Percentiles rank a stretch among this genome's conserved stretches.
Conservation (phyloP, 2,113 vertebrate genomes). For the Zosterops pallidus region DNA sequence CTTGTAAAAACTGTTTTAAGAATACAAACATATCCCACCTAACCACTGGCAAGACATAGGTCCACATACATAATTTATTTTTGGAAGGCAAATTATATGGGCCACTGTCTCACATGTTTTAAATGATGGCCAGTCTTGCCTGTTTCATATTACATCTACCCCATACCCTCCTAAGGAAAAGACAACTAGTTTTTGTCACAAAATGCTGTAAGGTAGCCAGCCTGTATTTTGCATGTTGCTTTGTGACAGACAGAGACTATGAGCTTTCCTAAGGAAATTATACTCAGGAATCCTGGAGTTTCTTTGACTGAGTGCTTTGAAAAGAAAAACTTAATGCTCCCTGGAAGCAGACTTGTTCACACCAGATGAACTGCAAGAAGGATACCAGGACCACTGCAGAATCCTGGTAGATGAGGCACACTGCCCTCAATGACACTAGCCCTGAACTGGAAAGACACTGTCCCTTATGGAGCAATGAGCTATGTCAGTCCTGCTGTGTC, state of each 20-base stretch:
- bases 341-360: neutral
- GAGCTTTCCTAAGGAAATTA: neutral
- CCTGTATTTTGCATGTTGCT: neutral
- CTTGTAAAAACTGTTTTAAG: neutral
- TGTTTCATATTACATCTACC: neutral
- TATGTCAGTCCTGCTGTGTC: neutral
- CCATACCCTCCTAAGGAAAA: neutral
- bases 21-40: neutral
- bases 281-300: neutral
- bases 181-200: neutral
- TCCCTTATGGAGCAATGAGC: neutral
- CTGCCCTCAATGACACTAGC: neutral
- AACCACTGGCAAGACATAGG: neutral
- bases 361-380: neutral
- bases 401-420: neutral
- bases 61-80: neutral
- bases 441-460: neutral
- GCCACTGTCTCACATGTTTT: neutral
- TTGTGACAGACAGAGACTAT: neutral
- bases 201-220: neutral
- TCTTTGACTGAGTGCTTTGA: neutral
- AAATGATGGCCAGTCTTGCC: neutral
- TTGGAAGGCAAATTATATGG: neutral
- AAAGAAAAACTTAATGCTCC: neutral
- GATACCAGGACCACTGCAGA: neutral